These are phyloP conservation scores for Boloria selene DNA, from an alignment of 2,888 invertebrate species.

Conservation along the genomic window DNA sequence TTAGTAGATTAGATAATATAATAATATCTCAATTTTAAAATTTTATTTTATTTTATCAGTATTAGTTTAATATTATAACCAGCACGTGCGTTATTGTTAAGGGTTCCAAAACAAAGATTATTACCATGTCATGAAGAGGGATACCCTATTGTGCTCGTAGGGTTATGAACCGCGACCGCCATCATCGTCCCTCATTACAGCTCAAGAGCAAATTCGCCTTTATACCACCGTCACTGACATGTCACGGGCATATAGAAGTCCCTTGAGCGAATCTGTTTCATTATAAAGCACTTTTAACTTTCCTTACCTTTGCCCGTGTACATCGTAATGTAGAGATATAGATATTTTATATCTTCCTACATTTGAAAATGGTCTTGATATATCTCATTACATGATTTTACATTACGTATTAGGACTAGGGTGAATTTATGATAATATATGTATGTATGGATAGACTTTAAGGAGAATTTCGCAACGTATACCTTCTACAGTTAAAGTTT, in stretches of 20 bases:
- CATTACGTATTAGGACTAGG: too few relatives aligned
- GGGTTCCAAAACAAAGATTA: slow-evolving; percentile 14
- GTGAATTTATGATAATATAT: too few relatives aligned
- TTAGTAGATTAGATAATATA: too few relatives aligned
- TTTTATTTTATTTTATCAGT: neutral
- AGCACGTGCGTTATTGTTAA: slow-evolving; percentile 1
- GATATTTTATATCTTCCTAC: too few relatives aligned
- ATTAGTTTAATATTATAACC: neutral
- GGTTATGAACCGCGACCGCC: slow-evolving; percentile 15
- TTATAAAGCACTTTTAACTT: slow-evolving; percentile 4
- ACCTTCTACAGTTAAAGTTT: too few relatives aligned
- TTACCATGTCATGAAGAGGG: slow-evolving; percentile 5
- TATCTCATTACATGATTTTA: neutral
- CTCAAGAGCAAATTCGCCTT: slow-evolving; percentile 21
- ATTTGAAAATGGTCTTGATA: too few relatives aligned
- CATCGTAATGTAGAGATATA: too few relatives aligned
- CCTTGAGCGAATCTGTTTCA: slow-evolving; percentile 10
- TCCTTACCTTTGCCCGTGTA: neutral
- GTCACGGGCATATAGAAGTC: slow-evolving; percentile 12
- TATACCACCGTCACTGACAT: slow-evolving; percentile 11
- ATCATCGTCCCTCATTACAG: slow-evolving; percentile 20
- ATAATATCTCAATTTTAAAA: too few relatives aligned
- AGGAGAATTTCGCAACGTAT: too few relatives aligned
- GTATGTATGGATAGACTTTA: too few relatives aligned
- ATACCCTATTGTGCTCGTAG: slow-evolving; percentile 2